Base-by-base conservation (phyloP, 2,113 vertebrate species). In the Sylvia atricapilla region DNA sequence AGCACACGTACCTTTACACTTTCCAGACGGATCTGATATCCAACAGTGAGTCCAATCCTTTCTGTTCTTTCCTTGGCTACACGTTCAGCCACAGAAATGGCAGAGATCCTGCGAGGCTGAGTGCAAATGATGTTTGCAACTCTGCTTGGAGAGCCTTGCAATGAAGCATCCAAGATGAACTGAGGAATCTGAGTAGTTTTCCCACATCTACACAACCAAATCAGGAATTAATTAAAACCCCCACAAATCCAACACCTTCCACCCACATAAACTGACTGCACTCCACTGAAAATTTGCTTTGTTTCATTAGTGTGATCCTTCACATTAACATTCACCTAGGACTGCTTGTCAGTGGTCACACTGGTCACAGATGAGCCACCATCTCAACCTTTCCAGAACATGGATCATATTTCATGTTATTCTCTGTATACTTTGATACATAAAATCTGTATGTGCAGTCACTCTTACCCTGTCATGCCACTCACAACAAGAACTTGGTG, bases 151-250 rank as follows among this genome's bases (percentile, higher is more conserved):
- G 98, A 96, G 15, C 98, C 98, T 15, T 82, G 90, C 80, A 99
- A 91, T 10, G 99, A 98, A 33, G 97, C 96, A 68, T 99, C 99
- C 97, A 99, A 97, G 94, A 99, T 99, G 96, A 99, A 99, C 96
- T 99, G 99, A 93, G 99, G 99, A 91, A 99, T 99, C 98, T 99
- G 99, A 62, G 99, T 99, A 43, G 99, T 99, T 95, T 99, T 99
- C 62, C 99, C 99, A 96, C 99, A 99, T 49, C 99, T 99, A 92
- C n/a, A 75, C 15, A 76, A 72, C 59, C 82, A 97, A 93, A 92
- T 13, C 55, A 80, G 31, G 23, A 18, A 72, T 50, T 60, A 39
- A 43, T 73, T 46, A 28, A 75, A 87, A 92, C 24, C 4, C 2
- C 7, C 52, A 73, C 24, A 62, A 72, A 33, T n/a, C 10, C 20